Evolutionary conservation across 2,113 vertebrate species (phyloP), one percentile per base, ranked within the genome.

Genomic region (Chionis minor): DNA sequence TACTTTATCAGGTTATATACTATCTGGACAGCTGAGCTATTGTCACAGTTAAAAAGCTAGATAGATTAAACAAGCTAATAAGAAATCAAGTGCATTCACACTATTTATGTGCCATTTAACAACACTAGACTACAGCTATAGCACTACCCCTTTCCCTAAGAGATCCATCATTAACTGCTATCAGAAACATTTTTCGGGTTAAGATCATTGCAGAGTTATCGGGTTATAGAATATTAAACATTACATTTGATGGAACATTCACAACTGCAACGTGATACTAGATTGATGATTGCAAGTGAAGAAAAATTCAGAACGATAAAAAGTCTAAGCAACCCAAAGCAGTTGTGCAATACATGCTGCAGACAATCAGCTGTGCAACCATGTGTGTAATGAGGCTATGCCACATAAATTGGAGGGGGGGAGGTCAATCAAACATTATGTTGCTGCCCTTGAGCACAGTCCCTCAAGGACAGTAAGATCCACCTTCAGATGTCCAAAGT

Each of bases 1-100:
- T 79, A 55, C 13, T 88, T 81, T 81, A 61, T 27, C 47, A 47
- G 58, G 56, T 84, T 95, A 61, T 78, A 2, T 33, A 70, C 81
- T 90, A 96, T 93, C 56, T 80, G 86, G 55, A 87, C 63, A 90
- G 90, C 80, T 95, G 62, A 44, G 54, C 61, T 93, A 56, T 15
- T 81, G 81, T 92, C 28, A 95, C 14, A 32, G 55, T 71, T 96
- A 80, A 88, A 54, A 93, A 49, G 20, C 55, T 52, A 71, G 40
- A 87, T 4, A 93, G 67, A 82, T 87, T 86, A 89, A 78, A 82
- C 35, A 27, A 89, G 73, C 42, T 72, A 66, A 63, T 13, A 84
- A 81, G 74, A 90, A 94, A 92, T 55, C 52, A 88, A 89, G 42
- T 71, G 47, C 28, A 38, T 45, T 52, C 38, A 24, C 20, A 71